These are phyloP conservation scores for Agrotis puta DNA, from an alignment of 2,888 invertebrate species.

Conservation along the genomic window DNA sequence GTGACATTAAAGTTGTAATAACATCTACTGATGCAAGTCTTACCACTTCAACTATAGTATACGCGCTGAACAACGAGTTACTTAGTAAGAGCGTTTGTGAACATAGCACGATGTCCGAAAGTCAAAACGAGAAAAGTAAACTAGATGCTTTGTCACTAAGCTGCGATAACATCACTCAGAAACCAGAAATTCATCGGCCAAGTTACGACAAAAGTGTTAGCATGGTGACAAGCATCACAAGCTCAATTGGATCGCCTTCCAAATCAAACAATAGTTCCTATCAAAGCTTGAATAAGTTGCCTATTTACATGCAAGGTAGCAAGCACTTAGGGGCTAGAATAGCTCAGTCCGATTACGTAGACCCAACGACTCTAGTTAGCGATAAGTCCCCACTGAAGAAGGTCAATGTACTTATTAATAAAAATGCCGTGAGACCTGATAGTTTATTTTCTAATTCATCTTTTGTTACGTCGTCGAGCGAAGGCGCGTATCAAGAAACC, in stretches of 20 bases:
- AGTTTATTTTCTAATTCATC: conserved; percentile 91
- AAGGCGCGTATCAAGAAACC: conserved; percentile 85
- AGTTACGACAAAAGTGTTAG: conserved; percentile 84
- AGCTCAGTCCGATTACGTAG: conserved; percentile 96
- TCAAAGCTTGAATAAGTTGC: conserved; percentile 87
- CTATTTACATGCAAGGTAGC: conserved; percentile 94
- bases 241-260: conserved; percentile 76
- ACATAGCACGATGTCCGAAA: conserved; percentile 80
- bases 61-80: conserved; percentile 74
- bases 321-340: conserved; percentile 96
- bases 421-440: conserved; percentile 89
- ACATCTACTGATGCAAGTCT: conserved; percentile 82
- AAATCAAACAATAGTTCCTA: conserved; percentile 84
- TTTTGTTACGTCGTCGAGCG: conserved; percentile 90
- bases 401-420: conserved; percentile 92
- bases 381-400: conserved; percentile 87
- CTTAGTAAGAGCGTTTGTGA: conserved; percentile 86
- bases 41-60: conserved; percentile 77
- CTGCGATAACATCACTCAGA: conserved; percentile 83
- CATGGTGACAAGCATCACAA: conserved; percentile 79
- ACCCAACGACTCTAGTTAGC: conserved; percentile 93
- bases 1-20: conserved; percentile 83
- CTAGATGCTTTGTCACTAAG: conserved; percentile 84
- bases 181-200: conserved; percentile 73
- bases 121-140: conserved; percentile 84